phyloP scores from a whole-genome alignment of 1,140 invertebrate species.

The Leptinotarsa lineolata region DNA sequence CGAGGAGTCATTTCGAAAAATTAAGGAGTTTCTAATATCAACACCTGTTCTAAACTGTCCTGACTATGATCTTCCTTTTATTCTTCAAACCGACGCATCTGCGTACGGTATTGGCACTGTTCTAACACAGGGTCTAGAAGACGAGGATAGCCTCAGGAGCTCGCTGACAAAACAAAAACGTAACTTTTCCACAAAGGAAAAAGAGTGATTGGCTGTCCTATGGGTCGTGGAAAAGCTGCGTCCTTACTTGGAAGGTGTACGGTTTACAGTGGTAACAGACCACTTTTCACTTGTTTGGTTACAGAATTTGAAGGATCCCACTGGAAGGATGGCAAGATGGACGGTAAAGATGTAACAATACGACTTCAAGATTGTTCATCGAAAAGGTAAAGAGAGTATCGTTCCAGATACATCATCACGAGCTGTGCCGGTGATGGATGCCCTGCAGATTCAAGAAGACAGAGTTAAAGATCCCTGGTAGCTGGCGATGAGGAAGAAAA shows the following conservation, averaged over 20 bases:
- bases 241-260: slow-evolving; percentile 53
- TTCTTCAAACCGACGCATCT: slow-evolving; percentile 27
- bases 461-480: slow-evolving; percentile 34
- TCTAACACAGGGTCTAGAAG: slow-evolving; percentile 37
- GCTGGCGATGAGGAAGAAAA: slow-evolving; percentile 12
- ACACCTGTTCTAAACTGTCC: slow-evolving; percentile 42
- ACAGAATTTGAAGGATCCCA: slow-evolving; percentile 53
- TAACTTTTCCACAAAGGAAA: slow-evolving; percentile 55
- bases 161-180: slow-evolving; percentile 44
- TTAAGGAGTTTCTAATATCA: slow-evolving; percentile 37
- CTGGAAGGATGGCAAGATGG: slow-evolving; percentile 57
- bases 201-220: slow-evolving; percentile 58
- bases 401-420: slow-evolving; percentile 23
- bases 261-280: slow-evolving; percentile 59
- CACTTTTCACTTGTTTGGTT: slow-evolving; percentile 58
- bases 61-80: slow-evolving; percentile 38
- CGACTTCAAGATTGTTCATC: slow-evolving; percentile 11
- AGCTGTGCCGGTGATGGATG: slow-evolving; percentile 44
- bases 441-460: not conserved
- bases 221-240: slow-evolving; percentile 54
- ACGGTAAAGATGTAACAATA: not conserved
- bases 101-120: slow-evolving; percentile 37
- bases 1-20: slow-evolving; percentile 37
- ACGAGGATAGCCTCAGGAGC: slow-evolving; percentile 41
- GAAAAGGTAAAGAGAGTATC: slow-evolving; percentile 24